These are phyloP conservation scores for Diplodus puntazzo DNA, from an alignment of 2,797 vertebrate species.

Conservation along the genomic window DNA sequence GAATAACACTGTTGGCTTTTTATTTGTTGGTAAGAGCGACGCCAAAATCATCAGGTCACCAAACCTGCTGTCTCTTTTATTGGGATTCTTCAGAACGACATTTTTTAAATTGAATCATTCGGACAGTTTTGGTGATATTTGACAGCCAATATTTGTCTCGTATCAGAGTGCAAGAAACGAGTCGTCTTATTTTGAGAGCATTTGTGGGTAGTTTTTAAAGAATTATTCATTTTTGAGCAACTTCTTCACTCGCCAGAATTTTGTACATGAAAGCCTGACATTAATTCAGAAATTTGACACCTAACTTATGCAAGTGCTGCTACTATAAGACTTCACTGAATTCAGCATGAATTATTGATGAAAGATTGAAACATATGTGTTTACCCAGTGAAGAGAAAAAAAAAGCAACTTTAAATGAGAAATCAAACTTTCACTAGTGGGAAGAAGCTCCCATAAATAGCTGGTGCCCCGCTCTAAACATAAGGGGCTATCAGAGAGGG, in stretches of 20 bases:
- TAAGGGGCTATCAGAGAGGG: conserved; percentile 14
- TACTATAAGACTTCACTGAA: neutral
- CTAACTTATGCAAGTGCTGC: neutral
- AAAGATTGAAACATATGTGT: conserved; percentile 14
- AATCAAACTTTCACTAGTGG: conserved; percentile 29
- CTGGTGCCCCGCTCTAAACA: conserved; percentile 37
- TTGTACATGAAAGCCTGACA: neutral
- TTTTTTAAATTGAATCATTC: conserved; percentile 9
- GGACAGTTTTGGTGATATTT: conserved; percentile 1
- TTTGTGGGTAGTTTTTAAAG: too few species aligned
- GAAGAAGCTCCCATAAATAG: conserved; percentile 52
- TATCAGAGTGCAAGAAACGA: neutral
- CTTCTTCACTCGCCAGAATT: neutral
- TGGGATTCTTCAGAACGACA: conserved; percentile 48
- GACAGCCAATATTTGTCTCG: conserved; percentile 19
- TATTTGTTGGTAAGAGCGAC: conserved; percentile 45
- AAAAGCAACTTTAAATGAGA: conserved; percentile 18
- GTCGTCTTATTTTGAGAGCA: neutral
- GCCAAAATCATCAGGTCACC: conserved; percentile 43
- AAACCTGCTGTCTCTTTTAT: conserved; percentile 45
- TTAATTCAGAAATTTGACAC: neutral
- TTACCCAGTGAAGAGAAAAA: conserved; percentile 2
- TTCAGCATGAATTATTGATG: conserved; percentile 29
- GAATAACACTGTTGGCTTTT: conserved; percentile 51
- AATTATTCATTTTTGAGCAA: neutral